Conservation (phyloP, 2,113 vertebrate genomes). For the Psammodynastes pulverulentus region DNA sequence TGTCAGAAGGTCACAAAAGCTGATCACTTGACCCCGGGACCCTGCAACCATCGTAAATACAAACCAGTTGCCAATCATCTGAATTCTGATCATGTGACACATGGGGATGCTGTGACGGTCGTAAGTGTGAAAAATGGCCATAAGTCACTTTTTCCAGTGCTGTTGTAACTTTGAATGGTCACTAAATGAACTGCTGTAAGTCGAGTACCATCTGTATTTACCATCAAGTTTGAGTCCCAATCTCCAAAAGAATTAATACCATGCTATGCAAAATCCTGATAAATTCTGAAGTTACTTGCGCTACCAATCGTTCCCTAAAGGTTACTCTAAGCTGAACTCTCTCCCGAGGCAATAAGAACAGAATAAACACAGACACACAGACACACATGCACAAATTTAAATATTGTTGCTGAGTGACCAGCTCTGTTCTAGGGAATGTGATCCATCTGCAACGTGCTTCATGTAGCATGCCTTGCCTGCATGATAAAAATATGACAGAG, state of each 20-base stretch:
- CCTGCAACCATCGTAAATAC: not conserved
- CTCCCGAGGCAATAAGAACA: not conserved
- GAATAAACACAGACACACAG: not conserved
- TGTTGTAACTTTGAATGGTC: not conserved
- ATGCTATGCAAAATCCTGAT: not conserved
- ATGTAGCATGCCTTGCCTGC: not conserved
- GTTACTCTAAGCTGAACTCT: not conserved
- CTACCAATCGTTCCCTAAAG: not conserved
- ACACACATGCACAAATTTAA: not conserved
- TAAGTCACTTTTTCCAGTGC: not conserved
- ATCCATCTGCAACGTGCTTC: not conserved
- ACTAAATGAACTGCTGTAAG: not conserved
- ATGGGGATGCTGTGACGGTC: not conserved
- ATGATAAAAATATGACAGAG: not conserved
- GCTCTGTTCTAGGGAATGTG: not conserved
- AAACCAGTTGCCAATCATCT: not conserved
- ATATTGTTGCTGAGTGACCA: not conserved
- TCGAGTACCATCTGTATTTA: not conserved
- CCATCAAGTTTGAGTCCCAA: not conserved
- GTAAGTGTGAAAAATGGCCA: not conserved
- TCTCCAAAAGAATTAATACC: not conserved
- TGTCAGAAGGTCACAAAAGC: not conserved
- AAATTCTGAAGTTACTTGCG: not conserved
- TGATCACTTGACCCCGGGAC: not conserved
- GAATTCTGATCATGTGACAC: not conserved